Evolutionary conservation across 2,113 vertebrate genomes (phyloP), one percentile per base, ranked within the genome.

Genomic region (Uria aalge): DNA sequence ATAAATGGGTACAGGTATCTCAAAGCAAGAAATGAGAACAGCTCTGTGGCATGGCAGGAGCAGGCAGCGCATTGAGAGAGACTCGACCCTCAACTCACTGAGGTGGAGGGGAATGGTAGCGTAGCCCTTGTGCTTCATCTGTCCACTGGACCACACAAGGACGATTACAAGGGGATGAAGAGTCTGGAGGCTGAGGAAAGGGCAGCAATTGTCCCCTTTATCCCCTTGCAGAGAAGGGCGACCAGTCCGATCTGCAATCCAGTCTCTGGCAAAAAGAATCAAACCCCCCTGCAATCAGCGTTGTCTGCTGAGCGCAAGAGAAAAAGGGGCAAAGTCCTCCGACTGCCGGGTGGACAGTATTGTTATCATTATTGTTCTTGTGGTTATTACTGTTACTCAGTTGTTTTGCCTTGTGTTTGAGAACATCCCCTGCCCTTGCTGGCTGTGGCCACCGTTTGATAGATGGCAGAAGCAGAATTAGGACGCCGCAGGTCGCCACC

Each of bases 21-120:
- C 64, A 60, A 32, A 82, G 62, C 22, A 43, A 68, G 40, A 67
- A 74, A 75, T 43, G 6, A 78, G 52, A 82, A 17, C 64, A 34
- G 3, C 26, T 57, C 3, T 32, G 60, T 1, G 3, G 23, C 18
- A 34, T 7, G 24, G 45, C 57, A 69, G 79, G 26, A 83, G 26
- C n/a, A 84, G 73, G 47, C 48, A 36, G 27, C 0, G 3, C 22
- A 9, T 8, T 0, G 1, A 36, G 41, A 71, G 56, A 67, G 9
- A 17, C 23, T 91, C 1, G 0, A n/a, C n/a, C 26, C 24, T 8
- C 52, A 45, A 18, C 11, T 52, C 0, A 0, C 23, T 48, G 73
- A 78, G 36, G 11, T 64, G 66, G 64, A 85, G 34, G 26, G 29
- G 57, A 52, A 60, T 34, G 45, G 20, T 0, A 1, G 27, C 43